phyloP scores from a whole-genome alignment of 2,888 invertebrate genomes.

The Hydrotaea cyrtoneurina region DNA sequence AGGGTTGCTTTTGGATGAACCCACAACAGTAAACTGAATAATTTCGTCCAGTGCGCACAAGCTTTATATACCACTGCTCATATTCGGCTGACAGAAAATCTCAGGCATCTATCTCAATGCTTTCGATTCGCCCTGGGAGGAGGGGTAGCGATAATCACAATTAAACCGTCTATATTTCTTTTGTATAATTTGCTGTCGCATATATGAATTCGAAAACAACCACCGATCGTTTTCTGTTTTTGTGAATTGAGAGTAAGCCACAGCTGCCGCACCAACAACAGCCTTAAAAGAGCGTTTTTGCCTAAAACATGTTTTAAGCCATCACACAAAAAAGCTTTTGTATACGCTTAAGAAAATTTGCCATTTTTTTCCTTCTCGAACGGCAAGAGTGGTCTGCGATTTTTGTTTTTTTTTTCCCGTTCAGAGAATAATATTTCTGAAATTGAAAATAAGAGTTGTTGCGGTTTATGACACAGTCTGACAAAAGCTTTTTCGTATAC shows the following conservation, averaged over 20 bases:
- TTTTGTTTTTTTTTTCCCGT: not conserved
- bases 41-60: slow-evolving; percentile 77
- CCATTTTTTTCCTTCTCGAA: too few relatives aligned
- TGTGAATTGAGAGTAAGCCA: slow-evolving; percentile 33
- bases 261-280: slow-evolving; percentile 59
- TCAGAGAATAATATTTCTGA: not conserved
- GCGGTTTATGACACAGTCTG: not conserved
- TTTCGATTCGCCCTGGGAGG: slow-evolving; percentile 39
- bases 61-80: slow-evolving; percentile 79
- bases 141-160: slow-evolving; percentile 44
- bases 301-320: slow-evolving; percentile 31
- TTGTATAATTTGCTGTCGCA: slow-evolving; percentile 24
- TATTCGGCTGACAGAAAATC: slow-evolving; percentile 63
- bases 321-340: slow-evolving; percentile 51
- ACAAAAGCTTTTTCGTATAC: slow-evolving; percentile 68
- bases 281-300: slow-evolving; percentile 56
- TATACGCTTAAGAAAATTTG: slow-evolving; percentile 5
- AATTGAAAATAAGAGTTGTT: slow-evolving; percentile 63
- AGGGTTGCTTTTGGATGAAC: slow-evolving; percentile 79
- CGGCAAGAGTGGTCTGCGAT: not conserved
- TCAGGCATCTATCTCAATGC: slow-evolving; percentile 66
- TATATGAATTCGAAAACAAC: slow-evolving; percentile 14
- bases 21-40: slow-evolving; percentile 81
- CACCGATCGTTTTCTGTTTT: slow-evolving; percentile 41
- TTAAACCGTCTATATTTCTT: slow-evolving; percentile 37